Conservation (phyloP, 2,113 vertebrate genomes). For the Coptodon rendalli region DNA sequence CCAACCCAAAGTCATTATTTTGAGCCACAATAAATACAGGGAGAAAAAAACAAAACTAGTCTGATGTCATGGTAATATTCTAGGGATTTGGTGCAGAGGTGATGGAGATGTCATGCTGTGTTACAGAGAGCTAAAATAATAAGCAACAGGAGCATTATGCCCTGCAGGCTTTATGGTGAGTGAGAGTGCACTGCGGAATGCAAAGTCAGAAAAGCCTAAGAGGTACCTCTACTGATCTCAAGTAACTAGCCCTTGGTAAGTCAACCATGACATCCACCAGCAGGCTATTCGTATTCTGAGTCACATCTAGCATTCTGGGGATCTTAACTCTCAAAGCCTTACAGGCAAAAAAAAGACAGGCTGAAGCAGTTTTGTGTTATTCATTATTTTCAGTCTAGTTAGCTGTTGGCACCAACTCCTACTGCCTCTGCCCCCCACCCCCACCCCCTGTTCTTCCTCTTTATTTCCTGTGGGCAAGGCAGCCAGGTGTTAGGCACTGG, state of each 20-base stretch:
- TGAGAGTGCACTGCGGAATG: slow-evolving; percentile 10
- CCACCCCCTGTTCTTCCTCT: slow-evolving; percentile 24
- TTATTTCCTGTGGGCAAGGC: slow-evolving; percentile 57
- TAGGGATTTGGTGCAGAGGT: background rate
- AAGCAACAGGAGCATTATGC: slow-evolving; percentile 20
- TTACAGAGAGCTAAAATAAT: slow-evolving; percentile 37
- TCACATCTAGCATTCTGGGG: slow-evolving; percentile 9
- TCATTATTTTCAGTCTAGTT: slow-evolving; percentile 49
- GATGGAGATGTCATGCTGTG: slow-evolving; percentile 38
- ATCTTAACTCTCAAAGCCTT: background rate
- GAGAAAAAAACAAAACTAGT: slow-evolving; percentile 2
- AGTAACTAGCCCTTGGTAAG: background rate
- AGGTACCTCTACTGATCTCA: slow-evolving; percentile 19
- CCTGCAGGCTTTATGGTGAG: slow-evolving; percentile 19
- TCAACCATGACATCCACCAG: slow-evolving; percentile 29
- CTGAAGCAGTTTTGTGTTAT: slow-evolving; percentile 40
- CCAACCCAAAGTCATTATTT: background rate
- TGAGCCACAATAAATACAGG: background rate
- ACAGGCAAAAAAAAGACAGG: background rate
- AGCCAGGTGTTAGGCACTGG: slow-evolving; percentile 65
- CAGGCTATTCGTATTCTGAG: slow-evolving; percentile 21
- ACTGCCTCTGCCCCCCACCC: slow-evolving; percentile 1
- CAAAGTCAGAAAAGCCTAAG: slow-evolving; percentile 34
- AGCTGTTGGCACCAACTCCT: slow-evolving; percentile 24
- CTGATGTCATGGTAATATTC: slow-evolving; percentile 29